phyloP scores from a whole-genome alignment of 2,888 invertebrate species.

The Limnephilus auricula region DNA sequence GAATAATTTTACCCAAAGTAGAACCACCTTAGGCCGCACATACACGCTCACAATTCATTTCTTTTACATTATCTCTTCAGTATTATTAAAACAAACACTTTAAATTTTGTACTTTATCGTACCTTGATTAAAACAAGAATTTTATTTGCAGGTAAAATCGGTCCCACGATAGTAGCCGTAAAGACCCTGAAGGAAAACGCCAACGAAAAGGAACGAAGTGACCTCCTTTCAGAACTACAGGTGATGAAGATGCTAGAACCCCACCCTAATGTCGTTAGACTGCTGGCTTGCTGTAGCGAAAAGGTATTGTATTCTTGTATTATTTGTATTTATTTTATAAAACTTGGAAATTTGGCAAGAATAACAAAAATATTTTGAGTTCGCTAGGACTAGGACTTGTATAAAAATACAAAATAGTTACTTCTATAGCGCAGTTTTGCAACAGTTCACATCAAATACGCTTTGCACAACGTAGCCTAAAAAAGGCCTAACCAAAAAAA shows the following conservation, averaged over 20 bases:
- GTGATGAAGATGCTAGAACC: conserved; percentile 95
- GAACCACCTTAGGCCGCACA: too few species aligned
- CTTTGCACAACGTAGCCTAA: too few species aligned
- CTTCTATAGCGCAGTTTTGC: too few species aligned
- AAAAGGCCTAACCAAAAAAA: too few species aligned
- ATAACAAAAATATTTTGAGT: background rate
- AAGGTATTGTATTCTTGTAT: conserved; percentile 72
- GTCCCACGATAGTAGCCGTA: conserved; percentile 91
- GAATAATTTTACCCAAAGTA: too few species aligned
- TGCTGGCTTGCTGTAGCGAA: conserved; percentile 93
- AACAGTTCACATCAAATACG: too few species aligned
- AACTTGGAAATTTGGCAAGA: background rate
- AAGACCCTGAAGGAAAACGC: conserved; percentile 97
- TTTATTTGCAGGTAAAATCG: conserved; percentile 79
- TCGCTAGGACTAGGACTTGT: background rate
- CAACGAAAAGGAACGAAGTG: conserved; percentile 90
- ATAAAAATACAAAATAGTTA: too few species aligned
- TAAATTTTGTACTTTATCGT: too few species aligned
- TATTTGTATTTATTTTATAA: background rate
- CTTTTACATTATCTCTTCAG: too few species aligned
- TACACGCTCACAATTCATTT: too few species aligned
- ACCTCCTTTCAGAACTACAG: conserved; percentile 90
- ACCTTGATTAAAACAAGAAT: background rate
- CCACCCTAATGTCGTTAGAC: conserved; percentile 92
- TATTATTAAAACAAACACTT: too few species aligned